These are phyloP conservation scores for Strix occidentalis DNA, from an alignment of 2,797 vertebrate genomes.

Conservation along the genomic window DNA sequence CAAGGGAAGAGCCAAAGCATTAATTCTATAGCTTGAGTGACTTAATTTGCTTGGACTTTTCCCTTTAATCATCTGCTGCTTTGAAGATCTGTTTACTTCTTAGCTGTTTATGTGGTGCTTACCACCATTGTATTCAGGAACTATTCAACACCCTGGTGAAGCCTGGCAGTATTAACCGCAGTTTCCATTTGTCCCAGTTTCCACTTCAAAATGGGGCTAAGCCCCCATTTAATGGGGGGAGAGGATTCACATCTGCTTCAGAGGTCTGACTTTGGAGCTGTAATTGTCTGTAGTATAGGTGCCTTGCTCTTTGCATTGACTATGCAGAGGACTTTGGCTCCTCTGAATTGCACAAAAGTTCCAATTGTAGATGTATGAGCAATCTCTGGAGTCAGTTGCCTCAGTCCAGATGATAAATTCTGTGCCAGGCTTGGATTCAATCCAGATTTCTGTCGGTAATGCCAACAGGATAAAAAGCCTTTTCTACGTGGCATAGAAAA, in stretches of 20 bases:
- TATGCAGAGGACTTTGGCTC: not conserved
- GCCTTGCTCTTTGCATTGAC: not conserved
- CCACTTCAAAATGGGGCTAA: not conserved
- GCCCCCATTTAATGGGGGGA: not conserved
- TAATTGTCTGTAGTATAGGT: not conserved
- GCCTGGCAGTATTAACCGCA: not conserved
- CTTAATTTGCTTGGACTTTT: not conserved
- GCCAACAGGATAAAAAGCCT: not conserved
- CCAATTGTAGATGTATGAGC: not conserved
- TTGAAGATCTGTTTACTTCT: not conserved
- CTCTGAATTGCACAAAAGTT: not conserved
- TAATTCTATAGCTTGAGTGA: not conserved
- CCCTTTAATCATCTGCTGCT: not conserved
- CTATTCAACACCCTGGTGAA: not conserved
- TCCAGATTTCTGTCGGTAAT: not conserved
- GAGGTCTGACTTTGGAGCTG: not conserved
- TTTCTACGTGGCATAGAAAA: not conserved
- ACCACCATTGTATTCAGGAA: not conserved
- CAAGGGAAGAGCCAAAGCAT: not conserved
- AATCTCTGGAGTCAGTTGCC: not conserved
- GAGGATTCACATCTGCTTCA: not conserved
- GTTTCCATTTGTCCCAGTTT: not conserved
- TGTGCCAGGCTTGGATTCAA: not conserved
- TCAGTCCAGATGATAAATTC: not conserved
- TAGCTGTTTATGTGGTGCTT: not conserved